Conservation (phyloP, 2,888 invertebrate genomes). For the Yponomeuta cagnagella region DNA sequence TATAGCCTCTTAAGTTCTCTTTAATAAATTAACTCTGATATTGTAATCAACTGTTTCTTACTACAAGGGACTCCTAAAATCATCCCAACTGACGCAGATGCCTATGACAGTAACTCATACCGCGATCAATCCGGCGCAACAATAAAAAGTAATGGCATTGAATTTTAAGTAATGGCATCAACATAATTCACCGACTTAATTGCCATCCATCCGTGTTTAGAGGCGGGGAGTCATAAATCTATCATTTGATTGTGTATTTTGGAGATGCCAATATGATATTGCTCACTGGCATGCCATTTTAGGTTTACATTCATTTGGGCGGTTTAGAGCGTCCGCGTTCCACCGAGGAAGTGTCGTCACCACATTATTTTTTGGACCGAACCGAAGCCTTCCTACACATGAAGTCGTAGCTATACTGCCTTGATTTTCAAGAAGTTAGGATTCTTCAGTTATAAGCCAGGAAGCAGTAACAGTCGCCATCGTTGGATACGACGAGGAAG, state of each 20-base stretch:
- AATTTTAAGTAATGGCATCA: neutral
- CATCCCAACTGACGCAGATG: neutral
- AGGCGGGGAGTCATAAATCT: conserved; percentile 9
- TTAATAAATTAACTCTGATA: too few species aligned
- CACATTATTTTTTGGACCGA: neutral
- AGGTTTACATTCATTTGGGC: neutral
- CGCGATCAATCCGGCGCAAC: neutral
- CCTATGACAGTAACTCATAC: conserved; percentile 4
- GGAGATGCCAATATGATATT: neutral
- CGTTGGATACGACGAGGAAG: too few species aligned
- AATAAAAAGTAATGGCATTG: conserved; percentile 5
- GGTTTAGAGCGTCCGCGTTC: too few species aligned
- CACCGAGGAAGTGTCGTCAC: neutral
- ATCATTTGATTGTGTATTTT: conserved; percentile 7
- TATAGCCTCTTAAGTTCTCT: too few species aligned
- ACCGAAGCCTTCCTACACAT: too few species aligned
- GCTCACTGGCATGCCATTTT: neutral
- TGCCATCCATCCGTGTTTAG: conserved; percentile 10
- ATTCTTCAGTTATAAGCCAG: too few species aligned
- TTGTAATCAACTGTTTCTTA: neutral
- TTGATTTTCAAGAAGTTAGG: too few species aligned
- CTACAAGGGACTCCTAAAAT: neutral
- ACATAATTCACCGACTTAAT: conserved; percentile 9
- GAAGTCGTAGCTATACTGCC: too few species aligned
- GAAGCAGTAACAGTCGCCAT: too few species aligned